phyloP scores from a whole-genome alignment of 2,888 invertebrate genomes.

The Monopis laevigella region DNA sequence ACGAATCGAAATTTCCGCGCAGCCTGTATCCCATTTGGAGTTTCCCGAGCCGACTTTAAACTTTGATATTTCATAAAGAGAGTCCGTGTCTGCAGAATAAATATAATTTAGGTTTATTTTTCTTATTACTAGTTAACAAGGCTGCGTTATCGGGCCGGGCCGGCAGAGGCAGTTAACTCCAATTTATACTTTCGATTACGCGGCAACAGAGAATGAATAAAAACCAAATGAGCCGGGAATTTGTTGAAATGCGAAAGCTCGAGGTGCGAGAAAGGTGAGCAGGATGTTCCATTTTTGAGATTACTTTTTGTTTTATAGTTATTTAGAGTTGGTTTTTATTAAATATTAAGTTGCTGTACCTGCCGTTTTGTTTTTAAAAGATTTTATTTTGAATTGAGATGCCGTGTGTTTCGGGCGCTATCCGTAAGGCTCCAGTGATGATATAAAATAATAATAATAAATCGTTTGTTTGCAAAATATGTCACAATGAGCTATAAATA shows the following conservation, averaged over 20 bases:
- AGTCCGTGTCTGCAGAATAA: conserved; percentile 23
- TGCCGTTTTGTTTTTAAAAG: no score
- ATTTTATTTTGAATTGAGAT: no score
- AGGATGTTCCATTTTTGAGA: conserved; percentile 35
- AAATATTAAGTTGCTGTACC: no score
- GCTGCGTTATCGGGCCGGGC: conserved; percentile 49
- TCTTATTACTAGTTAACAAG: conserved; percentile 60
- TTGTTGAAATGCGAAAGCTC: conserved; percentile 52
- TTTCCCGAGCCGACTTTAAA: conserved; percentile 26
- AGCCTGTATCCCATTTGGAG: conserved; percentile 13
- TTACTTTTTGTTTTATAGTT: no score
- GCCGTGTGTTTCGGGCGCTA: no score
- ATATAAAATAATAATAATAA: no score
- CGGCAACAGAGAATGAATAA: conserved; percentile 52
- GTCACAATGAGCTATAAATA: no score
- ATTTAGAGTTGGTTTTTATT: no score
- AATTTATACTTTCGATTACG: conserved; percentile 67
- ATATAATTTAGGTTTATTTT: conserved; percentile 56
- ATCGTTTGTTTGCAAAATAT: no score
- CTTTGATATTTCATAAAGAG: conserved; percentile 51
- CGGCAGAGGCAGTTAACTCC: conserved; percentile 47
- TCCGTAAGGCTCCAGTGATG: no score
- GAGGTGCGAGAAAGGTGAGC: conserved; percentile 22
- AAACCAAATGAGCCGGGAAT: conserved; percentile 64
- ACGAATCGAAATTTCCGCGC: conserved; percentile 14